Evolutionary conservation across 2,797 vertebrate genomes (phyloP), one percentile per base, ranked within the genome.

Genomic region (Hippopotamyrus pictus): DNA sequence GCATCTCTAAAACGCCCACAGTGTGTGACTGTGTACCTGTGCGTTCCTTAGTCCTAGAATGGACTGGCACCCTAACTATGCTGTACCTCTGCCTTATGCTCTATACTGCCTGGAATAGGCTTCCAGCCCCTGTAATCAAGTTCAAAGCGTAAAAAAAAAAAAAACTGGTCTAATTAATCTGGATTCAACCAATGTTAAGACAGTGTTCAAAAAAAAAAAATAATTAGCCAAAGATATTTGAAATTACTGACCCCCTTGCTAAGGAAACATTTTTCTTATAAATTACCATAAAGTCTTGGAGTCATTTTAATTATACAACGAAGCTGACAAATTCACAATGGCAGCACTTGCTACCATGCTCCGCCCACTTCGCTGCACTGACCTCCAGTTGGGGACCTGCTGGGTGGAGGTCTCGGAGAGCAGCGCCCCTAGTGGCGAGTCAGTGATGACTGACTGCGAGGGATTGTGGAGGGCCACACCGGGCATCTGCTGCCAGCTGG

Each of bases 401-500:
- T 99, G 98, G 86, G 94, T 89, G 48, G 96, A 92, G 57, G 95
- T 69, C 90, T 99, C 98, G 0, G 98, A 95, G 89, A 97, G 94
- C 41, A 97, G 94, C 0, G 97, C 95, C 29, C 94, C 94, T 92
- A 95, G 91, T 25, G 96, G 92, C 0, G 95, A 95, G 91, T 98
- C 96, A 0, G 97, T 96, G 91, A 99, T 97, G 91, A 99, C 96
- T 0, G 97, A 95, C 93, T 99, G 98, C 48, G 98, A 96, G 0
- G 97, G 97, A 93, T 97, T 97, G 91, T 99, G 98, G 89, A 99
- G 93, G 91, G 98, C 96, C 94, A 99, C 96, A 76, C 98, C 97
- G 0, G 98, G 97, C 96, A 99, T 96, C 95, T 99, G 98, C 94
- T 99, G 98, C 98, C 98, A 99, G 8, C 98, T 96, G 69, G 98